Conservation (phyloP, 2,888 invertebrate genomes). For the Athalia rosae region DNA sequence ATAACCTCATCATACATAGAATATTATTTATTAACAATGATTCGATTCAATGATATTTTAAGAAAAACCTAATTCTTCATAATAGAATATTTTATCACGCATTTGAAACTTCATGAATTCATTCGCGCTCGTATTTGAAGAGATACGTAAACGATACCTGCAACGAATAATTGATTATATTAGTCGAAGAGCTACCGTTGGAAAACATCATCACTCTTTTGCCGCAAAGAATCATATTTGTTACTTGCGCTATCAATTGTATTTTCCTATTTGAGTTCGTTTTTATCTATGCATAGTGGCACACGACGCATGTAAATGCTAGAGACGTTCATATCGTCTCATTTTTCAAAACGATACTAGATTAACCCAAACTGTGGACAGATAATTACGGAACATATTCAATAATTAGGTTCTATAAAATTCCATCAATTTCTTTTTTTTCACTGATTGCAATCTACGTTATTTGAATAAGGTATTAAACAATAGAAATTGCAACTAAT, state of each 20-base stretch:
- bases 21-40: slow-evolving; percentile 35
- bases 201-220: neutral
- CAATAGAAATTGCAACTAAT: too few species aligned
- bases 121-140: neutral
- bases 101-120: too few species aligned
- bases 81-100: slow-evolving; percentile 15
- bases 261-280: neutral
- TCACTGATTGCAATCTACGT: too few species aligned
- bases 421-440: too few species aligned
- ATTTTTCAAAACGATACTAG: neutral
- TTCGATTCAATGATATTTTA: slow-evolving; percentile 6
- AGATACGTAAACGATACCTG: too few species aligned
- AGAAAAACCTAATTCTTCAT: neutral
- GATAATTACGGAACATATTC: too few species aligned
- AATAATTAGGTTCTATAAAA: too few species aligned
- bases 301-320: neutral
- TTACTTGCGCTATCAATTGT: neutral
- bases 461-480: too few species aligned
- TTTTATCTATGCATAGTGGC: slow-evolving; percentile 8
- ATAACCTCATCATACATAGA: slow-evolving; percentile 31
- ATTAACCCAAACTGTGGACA: too few species aligned
- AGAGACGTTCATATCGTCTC: neutral
- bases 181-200: neutral
- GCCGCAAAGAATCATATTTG: neutral
- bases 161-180: neutral